Base-by-base conservation (phyloP, 2,888 invertebrate species). In the Drosophila prolongata region DNA sequence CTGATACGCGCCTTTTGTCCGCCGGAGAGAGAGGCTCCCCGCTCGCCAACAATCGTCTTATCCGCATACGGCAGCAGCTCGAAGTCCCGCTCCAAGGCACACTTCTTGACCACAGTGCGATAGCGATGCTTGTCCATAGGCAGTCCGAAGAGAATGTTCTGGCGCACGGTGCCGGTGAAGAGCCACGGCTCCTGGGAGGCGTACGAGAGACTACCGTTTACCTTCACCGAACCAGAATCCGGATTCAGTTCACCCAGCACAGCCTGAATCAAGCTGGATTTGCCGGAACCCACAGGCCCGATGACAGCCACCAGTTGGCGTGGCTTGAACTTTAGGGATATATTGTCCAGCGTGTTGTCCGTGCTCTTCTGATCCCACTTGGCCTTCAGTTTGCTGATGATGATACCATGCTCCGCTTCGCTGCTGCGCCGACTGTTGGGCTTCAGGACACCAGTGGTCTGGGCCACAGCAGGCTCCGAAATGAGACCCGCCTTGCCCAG, bases 1-100 rank as follows among this genome's bases (percentile, higher is more conserved):
- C 97, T 97, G 61, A 98, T 96, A 77, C 98, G 94, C 0, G 98
- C 98, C 72, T 97, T 95, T 92, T 98, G 98, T 3, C 97, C 95
- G 76, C 97, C 97, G 80, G 96, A 96, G 13, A 98, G 93, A 77
- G 96, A 96, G 71, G 96, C 95, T 16, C 97, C 97, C 27, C 97
- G 93, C 89, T 98, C 97, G 6, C 98, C 98, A 13, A 95, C 94
- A 76, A 94, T 90, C 1, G 95, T 95, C 76, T 93, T 91, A 82
- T 95, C 95, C 6, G 94, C 94, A 75, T 93, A 91, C 0, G 94
- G 94, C 78, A 95, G 91, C 53, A 94, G 90, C 55, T 93, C 93
- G 76, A 95, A 92, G 90, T 95, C 95, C 80, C 93, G 88, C 75
- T 93, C 93, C 66, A 93, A 79, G 1, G 93, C 93, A 77, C 93